phyloP scores from a whole-genome alignment of 2,888 invertebrate genomes.

The Leptogaster cylindrica region DNA sequence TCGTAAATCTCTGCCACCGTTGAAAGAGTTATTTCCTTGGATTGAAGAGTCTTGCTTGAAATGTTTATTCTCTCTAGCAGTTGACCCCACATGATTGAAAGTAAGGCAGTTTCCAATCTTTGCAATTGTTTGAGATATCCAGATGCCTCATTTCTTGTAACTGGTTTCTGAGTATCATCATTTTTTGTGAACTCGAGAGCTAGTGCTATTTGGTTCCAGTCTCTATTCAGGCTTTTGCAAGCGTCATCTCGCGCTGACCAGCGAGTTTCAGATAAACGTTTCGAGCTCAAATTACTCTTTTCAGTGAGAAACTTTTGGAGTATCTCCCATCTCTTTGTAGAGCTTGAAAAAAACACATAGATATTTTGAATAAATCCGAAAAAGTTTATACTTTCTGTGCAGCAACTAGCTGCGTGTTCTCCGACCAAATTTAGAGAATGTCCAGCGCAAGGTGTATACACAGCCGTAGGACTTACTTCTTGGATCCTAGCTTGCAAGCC shows the following conservation, averaged over 20 bases:
- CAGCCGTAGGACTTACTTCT: slow-evolving; percentile 51
- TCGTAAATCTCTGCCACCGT: no score
- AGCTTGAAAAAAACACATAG: slow-evolving; percentile 18
- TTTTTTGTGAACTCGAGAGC: no score
- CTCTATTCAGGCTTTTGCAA: neutral
- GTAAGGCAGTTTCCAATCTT: no score
- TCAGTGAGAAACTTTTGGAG: neutral
- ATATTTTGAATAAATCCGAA: slow-evolving; percentile 8
- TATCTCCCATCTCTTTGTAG: slow-evolving; percentile 5
- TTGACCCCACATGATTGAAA: no score
- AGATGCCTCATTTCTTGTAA: no score
- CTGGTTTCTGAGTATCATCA: no score
- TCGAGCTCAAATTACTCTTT: neutral
- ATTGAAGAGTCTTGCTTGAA: no score
- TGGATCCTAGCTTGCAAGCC: slow-evolving; percentile 52
- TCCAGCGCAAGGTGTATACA: slow-evolving; percentile 52
- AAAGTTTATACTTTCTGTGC: slow-evolving; percentile 12
- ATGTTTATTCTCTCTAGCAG: no score
- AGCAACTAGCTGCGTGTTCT: slow-evolving; percentile 1
- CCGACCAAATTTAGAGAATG: slow-evolving; percentile 53
- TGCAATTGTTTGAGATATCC: no score
- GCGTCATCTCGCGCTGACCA: slow-evolving; percentile 8
- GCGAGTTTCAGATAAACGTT: neutral
- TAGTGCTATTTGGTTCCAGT: neutral
- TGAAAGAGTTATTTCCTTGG: no score